These are phyloP conservation scores for Tenrec ecaudatus DNA, from an alignment of 2,113 vertebrate species.

Conservation along the genomic window DNA sequence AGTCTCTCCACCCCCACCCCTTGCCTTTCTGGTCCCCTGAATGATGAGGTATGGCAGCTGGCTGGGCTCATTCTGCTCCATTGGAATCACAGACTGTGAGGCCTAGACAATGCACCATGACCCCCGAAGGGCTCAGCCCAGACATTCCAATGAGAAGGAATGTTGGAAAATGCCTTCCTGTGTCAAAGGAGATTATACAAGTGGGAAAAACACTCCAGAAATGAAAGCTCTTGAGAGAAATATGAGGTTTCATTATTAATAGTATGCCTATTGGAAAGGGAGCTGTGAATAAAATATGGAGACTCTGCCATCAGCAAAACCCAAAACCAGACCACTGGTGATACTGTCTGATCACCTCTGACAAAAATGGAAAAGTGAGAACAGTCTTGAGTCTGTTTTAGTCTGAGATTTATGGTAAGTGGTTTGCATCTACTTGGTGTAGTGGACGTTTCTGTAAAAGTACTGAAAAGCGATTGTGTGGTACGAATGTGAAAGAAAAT, in stretches of 20 bases:
- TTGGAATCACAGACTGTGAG: not conserved
- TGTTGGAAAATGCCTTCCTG: constrained; percentile 40
- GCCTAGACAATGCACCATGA: constrained; percentile 61
- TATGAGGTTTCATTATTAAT: constrained; percentile 21
- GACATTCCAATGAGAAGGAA: constrained; percentile 45
- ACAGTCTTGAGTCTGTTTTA: not conserved
- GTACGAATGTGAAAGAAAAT: not conserved
- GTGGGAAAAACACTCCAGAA: constrained; percentile 36
- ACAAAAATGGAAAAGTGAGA: not conserved
- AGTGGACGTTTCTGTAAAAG: not conserved
- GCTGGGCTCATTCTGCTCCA: not conserved
- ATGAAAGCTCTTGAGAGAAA: not conserved
- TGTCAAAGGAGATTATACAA: constrained; percentile 29
- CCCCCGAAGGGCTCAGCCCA: not conserved
- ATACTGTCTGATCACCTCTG: not conserved
- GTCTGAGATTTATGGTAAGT: not conserved
- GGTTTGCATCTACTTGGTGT: not conserved
- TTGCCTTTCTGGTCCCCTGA: not conserved
- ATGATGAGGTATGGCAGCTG: constrained; percentile 64
- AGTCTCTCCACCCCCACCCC: not conserved
- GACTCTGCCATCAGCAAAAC: not conserved
- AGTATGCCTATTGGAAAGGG: not conserved
- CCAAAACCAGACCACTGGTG: not conserved
- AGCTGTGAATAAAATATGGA: not conserved
- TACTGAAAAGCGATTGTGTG: not conserved